A percentile compares a stretch with the other conserved stretches of the same genome.
phyloP scores from a whole-genome alignment of 1,140 invertebrate genomes.

The Cryptotermes secundus region DNA sequence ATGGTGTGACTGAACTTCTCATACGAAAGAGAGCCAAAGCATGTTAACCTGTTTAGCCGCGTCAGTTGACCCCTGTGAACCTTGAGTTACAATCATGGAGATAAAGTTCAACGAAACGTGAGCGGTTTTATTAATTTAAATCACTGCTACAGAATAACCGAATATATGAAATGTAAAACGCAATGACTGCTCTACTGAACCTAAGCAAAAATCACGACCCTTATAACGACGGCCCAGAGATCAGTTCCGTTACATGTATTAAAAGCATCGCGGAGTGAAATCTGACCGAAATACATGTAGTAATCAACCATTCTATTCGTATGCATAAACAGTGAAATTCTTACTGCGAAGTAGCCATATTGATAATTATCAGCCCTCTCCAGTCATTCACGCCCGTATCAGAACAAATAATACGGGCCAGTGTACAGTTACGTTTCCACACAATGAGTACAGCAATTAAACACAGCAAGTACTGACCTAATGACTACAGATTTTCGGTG shows the following conservation, averaged over 20 bases:
- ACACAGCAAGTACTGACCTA: background rate
- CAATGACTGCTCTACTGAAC: no score
- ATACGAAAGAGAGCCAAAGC: background rate
- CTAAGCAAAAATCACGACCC: no score
- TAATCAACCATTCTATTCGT: no score
- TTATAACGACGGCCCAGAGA: no score
- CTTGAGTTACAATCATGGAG: background rate
- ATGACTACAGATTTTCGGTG: background rate
- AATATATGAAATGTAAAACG: no score
- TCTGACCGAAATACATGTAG: no score
- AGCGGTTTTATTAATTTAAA: background rate
- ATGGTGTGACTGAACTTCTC: conserved; percentile 15
- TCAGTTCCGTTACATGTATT: no score
- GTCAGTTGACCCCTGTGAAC: background rate
- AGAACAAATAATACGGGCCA: conserved; percentile 8
- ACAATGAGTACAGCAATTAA: background rate
- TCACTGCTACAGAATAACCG: background rate
- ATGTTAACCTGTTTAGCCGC: conserved; percentile 1
- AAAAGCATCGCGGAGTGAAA: no score
- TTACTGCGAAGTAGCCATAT: background rate
- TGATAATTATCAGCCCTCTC: background rate
- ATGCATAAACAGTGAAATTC: no score
- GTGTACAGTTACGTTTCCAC: background rate
- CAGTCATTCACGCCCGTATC: background rate
- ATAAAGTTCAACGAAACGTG: background rate